Evolutionary conservation across 2,888 invertebrate genomes (phyloP).

Genomic region (Diarsia brunnea): DNA sequence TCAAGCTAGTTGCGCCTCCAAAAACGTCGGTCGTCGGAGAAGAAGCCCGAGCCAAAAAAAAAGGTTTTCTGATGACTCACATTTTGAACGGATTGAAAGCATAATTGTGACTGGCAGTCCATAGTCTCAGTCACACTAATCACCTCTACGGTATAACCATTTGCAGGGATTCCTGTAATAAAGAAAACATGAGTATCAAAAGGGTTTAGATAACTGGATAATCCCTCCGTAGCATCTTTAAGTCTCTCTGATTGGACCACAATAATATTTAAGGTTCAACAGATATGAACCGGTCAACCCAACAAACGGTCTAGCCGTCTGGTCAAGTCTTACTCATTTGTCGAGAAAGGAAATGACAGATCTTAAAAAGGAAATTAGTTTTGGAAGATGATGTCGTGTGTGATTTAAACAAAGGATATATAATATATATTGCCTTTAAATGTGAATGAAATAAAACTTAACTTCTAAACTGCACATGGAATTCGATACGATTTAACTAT

Average conservation of each 20-base stretch:
- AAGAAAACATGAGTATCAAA: neutral
- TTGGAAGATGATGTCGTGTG: neutral
- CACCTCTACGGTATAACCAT: neutral
- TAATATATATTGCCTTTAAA: neutral
- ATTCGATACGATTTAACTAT: neutral
- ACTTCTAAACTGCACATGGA: neutral
- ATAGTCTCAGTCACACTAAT: neutral
- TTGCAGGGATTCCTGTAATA: neutral
- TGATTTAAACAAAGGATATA: neutral
- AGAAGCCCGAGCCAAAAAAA: neutral
- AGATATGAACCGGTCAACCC: neutral
- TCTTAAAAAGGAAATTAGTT: slow-evolving; percentile 13
- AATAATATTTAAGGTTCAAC: slow-evolving; percentile 6
- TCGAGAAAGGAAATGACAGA: neutral
- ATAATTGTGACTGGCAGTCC: neutral
- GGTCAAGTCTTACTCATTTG: neutral
- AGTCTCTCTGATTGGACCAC: neutral
- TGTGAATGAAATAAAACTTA: neutral
- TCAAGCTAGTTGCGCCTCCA: too few species aligned
- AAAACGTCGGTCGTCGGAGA: too few species aligned
- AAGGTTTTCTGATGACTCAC: neutral
- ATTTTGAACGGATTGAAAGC: neutral
- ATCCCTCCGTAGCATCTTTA: neutral
- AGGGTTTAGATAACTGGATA: neutral
- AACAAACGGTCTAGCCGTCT: neutral